A percentile compares a stretch with the other conserved stretches of the same genome.
Conservation (phyloP, 1,140 invertebrate species). For the Thaumetopoea pityocampa region DNA sequence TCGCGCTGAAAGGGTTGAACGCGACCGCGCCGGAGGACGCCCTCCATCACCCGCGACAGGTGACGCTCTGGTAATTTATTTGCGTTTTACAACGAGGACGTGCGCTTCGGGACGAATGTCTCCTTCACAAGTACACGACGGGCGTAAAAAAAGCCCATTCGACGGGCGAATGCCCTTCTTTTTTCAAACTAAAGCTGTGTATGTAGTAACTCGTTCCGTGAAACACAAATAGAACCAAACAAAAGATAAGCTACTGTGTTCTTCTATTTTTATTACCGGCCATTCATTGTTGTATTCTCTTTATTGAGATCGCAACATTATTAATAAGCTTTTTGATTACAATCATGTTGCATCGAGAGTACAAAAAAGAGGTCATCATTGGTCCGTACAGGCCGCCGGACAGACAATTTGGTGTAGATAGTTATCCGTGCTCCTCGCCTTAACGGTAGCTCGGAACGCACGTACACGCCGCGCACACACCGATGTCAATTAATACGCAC, state of each 20-base stretch:
- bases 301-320: slow-evolving; percentile 31
- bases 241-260: slow-evolving; percentile 20
- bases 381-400: slow-evolving; percentile 32
- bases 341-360: slow-evolving; percentile 28
- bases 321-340: slow-evolving; percentile 38
- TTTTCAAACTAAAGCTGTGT: slow-evolving; percentile 44
- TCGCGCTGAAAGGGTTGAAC: slow-evolving; percentile 12
- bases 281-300: slow-evolving; percentile 18
- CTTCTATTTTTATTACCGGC: slow-evolving; percentile 12
- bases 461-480: slow-evolving; percentile 14
- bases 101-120: slow-evolving; percentile 13
- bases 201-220: slow-evolving; percentile 37
- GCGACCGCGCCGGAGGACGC: slow-evolving; percentile 37
- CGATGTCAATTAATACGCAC: slow-evolving; percentile 18
- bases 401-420: slow-evolving; percentile 39
- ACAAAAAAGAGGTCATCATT: slow-evolving; percentile 47
- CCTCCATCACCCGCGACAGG: slow-evolving; percentile 52
- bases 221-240: slow-evolving; percentile 47
- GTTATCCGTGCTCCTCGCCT: slow-evolving; percentile 29
- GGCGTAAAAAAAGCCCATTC: too few relatives aligned
- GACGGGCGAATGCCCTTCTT: too few relatives aligned
- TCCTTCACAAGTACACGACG: slow-evolving; percentile 33
- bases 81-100: slow-evolving; percentile 52
- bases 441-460: slow-evolving; percentile 44
- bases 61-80: slow-evolving; percentile 68